Evolutionary conservation across 2,888 invertebrate genomes (phyloP).

Genomic region (Drosophila monieri): DNA sequence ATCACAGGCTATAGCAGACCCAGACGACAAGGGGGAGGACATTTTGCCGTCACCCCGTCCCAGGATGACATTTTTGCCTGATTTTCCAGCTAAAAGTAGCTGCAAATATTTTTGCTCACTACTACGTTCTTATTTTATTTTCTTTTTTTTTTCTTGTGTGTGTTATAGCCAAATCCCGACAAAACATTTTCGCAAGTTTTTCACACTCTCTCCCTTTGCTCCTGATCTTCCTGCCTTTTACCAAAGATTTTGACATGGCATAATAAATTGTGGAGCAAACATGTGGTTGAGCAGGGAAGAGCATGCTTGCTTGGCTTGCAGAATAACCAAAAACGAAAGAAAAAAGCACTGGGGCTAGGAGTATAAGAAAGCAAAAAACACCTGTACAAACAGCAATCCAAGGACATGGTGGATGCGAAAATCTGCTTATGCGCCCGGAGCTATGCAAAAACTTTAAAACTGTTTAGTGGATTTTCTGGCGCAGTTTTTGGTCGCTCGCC

Average conservation of each 20-base stretch:
- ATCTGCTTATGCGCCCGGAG: conserved; percentile 34
- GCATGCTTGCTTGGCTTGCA: neutral
- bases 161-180: conserved; percentile 48
- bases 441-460: conserved; percentile 58
- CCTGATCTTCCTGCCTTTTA: conserved; percentile 50
- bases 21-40: conserved; percentile 52
- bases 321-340: conserved; percentile 6
- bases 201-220: conserved; percentile 10
- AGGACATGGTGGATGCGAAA: conserved; percentile 22
- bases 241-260: conserved; percentile 70
- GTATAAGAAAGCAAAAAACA: conserved; percentile 45
- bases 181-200: conserved; percentile 60
- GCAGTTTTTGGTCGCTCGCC: conserved; percentile 1
- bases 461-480: conserved; percentile 48
- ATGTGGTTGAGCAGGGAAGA: conserved; percentile 14
- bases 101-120: conserved; percentile 62
- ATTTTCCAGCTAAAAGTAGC: conserved; percentile 65
- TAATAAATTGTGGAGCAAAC: conserved; percentile 61
- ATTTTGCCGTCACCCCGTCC: conserved; percentile 11
- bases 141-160: conserved; percentile 3
- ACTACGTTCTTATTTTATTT: conserved; percentile 44
- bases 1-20: conserved; percentile 56
- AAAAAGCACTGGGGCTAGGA: neutral
- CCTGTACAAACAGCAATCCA: conserved; percentile 56
- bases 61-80: conserved; percentile 60